Conservation (phyloP, 2,797 vertebrate species). For the Babyrousa celebensis region DNA sequence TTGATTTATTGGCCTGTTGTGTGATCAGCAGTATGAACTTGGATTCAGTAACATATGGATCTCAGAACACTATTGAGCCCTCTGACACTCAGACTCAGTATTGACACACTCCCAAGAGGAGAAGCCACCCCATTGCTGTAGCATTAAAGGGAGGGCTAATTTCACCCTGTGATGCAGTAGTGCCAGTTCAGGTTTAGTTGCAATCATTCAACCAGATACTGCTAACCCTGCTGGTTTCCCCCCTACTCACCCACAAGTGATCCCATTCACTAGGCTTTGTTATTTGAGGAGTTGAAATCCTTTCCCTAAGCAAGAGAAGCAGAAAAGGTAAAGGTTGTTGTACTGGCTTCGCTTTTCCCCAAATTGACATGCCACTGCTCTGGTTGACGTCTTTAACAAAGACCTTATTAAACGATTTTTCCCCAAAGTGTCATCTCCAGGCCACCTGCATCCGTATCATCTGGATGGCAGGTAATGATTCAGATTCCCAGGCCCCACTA, state of each 20-base stretch:
- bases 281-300: conserved; percentile 67
- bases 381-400: background rate
- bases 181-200: background rate
- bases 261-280: conserved; percentile 28
- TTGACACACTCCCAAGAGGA: background rate
- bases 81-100: conserved; percentile 9
- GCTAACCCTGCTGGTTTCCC: conserved; percentile 59
- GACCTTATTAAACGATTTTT: conserved; percentile 46
- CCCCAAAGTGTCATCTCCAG: background rate
- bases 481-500: background rate
- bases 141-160: conserved; percentile 61
- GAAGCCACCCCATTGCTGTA: background rate
- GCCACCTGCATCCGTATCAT: background rate
- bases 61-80: conserved; percentile 25
- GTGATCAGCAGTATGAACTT: background rate
- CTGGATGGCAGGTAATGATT: background rate
- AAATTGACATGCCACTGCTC: background rate
- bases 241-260: background rate
- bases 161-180: background rate
- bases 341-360: conserved; percentile 63
- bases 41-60: background rate
- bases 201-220: conserved; percentile 70
- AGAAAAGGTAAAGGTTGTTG: conserved; percentile 76
- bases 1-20: background rate
- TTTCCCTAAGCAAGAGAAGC: conserved; percentile 56